Conservation (phyloP, 2,888 invertebrate genomes). For the Lithophane leautieri region DNA sequence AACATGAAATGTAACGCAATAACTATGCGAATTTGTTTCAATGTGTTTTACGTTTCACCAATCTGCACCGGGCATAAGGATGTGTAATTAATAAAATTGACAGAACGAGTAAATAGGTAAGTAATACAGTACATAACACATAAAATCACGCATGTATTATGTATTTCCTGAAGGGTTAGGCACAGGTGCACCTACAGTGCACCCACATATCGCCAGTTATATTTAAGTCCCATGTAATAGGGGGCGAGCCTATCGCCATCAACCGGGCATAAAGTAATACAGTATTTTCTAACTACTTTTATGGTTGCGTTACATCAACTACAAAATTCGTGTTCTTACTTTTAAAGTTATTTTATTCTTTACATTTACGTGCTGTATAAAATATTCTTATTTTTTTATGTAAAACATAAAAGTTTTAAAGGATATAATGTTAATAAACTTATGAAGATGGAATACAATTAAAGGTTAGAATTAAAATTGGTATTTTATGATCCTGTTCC, state of each 20-base stretch:
- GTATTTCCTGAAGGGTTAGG: too few species aligned
- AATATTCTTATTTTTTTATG: constrained; percentile 37
- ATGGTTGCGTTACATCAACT: constrained; percentile 33
- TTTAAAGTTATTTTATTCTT: constrained; percentile 18
- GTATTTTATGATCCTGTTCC: neutral
- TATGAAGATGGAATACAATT: neutral
- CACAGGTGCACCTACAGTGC: too few species aligned
- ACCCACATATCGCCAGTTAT: too few species aligned
- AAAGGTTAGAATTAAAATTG: too few species aligned
- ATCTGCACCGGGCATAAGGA: neutral
- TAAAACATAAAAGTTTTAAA: constrained; percentile 1
- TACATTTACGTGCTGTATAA: constrained; percentile 46
- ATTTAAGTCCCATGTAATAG: too few species aligned
- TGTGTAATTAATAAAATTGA: neutral
- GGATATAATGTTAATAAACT: constrained; percentile 1
- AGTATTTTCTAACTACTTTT: constrained; percentile 14
- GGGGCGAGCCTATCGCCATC: too few species aligned
- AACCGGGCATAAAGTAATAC: neutral
- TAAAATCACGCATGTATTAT: too few species aligned
- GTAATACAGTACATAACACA: neutral
- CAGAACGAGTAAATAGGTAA: neutral
- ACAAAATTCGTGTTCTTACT: constrained; percentile 60
- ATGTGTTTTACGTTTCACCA: too few species aligned
- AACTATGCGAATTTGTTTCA: too few species aligned
- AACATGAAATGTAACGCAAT: too few species aligned